Percentiles rank a stretch among this genome's conserved stretches.
phyloP scores from a whole-genome alignment of 2,113 vertebrate species.

The Rhea pennata region DNA sequence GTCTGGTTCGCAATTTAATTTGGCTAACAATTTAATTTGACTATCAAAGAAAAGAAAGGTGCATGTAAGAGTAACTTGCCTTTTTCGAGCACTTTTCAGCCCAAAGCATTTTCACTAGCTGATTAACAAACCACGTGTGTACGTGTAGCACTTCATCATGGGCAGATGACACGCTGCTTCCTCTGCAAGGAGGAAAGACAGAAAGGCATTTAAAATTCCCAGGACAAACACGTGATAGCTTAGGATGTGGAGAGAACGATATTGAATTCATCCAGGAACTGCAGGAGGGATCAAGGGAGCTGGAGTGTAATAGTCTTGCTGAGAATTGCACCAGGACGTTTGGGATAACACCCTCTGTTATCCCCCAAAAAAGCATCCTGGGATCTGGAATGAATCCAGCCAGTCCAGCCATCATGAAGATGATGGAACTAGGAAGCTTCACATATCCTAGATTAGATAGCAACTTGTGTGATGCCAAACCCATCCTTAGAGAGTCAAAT shows the following conservation, averaged over 20 bases:
- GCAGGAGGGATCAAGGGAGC: background rate
- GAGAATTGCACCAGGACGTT: fast-evolving
- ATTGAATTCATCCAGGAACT: background rate
- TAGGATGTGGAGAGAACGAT: background rate
- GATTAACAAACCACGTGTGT: background rate
- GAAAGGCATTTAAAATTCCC: background rate
- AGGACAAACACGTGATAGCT: background rate
- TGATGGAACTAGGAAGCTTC: background rate
- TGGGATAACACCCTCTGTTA: background rate
- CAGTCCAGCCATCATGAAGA: background rate
- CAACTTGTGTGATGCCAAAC: background rate
- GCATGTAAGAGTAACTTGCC: background rate
- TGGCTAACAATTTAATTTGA: background rate
- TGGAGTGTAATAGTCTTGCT: fast-evolving
- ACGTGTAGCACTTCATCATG: fast-evolving
- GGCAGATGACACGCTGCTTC: background rate
- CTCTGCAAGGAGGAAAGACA: background rate
- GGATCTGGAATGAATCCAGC: background rate
- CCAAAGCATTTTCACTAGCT: background rate
- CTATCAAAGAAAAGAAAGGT: background rate
- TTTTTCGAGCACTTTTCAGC: background rate
- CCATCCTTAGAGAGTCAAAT: background rate
- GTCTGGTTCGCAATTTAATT: background rate
- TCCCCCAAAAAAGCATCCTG: background rate
- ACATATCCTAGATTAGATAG: background rate